Evolutionary conservation across 2,797 vertebrate species (phyloP).

Genomic region (Pangasius krempfi): DNA sequence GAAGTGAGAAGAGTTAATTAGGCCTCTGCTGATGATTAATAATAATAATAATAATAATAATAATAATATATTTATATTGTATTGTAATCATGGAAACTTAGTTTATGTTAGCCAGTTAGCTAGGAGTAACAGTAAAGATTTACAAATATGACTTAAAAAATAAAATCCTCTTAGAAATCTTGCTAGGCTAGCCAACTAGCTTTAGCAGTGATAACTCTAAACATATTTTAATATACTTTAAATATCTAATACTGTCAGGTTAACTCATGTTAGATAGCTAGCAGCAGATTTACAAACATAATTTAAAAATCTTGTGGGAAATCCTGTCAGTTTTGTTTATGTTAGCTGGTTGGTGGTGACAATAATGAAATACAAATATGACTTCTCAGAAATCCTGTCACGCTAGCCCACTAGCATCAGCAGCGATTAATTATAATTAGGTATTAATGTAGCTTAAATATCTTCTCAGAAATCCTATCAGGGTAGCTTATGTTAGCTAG

Average conservation of each 20-base stretch:
- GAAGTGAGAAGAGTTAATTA: conserved; percentile 22
- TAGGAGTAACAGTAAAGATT: not conserved
- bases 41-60: not conserved
- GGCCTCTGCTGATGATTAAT: conserved; percentile 12
- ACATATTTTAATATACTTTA: not conserved
- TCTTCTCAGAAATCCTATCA: not conserved
- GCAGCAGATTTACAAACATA: not conserved
- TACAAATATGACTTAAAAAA: not conserved
- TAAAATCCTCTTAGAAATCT: not conserved
- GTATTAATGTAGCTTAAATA: not conserved
- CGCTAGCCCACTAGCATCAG: not conserved
- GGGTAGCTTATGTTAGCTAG: too few species aligned
- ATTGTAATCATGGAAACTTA: not conserved
- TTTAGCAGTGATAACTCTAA: not conserved
- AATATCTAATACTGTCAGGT: not conserved
- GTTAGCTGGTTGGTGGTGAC: not conserved
- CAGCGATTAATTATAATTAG: not conserved
- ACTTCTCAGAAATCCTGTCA: not conserved
- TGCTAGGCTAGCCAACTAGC: not conserved
- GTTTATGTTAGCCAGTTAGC: not conserved
- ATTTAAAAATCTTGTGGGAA: not conserved
- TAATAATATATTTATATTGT: not conserved
- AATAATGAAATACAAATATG: not conserved
- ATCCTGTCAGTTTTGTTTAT: not conserved
- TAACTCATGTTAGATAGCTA: not conserved